Evolutionary conservation across 2,797 vertebrate genomes (phyloP), one percentile per base, ranked within the genome.

Genomic region (Fistularia tabacaria): DNA sequence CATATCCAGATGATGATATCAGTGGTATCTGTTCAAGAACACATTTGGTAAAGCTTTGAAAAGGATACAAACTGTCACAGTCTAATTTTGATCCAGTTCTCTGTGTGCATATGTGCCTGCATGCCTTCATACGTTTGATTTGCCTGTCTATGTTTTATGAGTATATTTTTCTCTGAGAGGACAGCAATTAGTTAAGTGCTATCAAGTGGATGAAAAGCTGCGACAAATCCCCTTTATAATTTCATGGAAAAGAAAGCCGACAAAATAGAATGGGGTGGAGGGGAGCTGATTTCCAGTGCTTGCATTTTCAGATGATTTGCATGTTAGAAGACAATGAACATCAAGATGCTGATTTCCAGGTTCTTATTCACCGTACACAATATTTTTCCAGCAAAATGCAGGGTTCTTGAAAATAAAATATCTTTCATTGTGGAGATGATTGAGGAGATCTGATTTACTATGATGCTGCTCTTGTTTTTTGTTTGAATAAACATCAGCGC

Each of bases 131-230:
- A 39, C 43, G 5, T 41, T 69, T 76, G 74, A 77, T 77, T 68
- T 70, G 67, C 69, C 66, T 65, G 64, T 59, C 49, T 57, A 15
- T 73, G 65, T 76, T 77, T 81, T 73, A 62, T 67, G 45, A 75
- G 62, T 66, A 52, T 48, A 11, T 69, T 77, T 83, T 76, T 82
- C 66, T 65, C 70, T 70, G 70, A 78, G 74, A 74, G 73, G 77
- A 79, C 77, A 74, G 82, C 84, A 89, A 88, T 91, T 92, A 89
- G 81, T 86, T 86, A 89, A 88, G 85, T 89, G 84, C 84, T 87
- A 85, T 91, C 81, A 87, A 91, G 89, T 88, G 88, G 87, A 89
- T 90, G 82, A 87, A 91, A 89, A 88, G 76, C 81, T 88, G 80
- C 82, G 81, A 86, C 85, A 87, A 89, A 87, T 81, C 85, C 79